phyloP scores from a whole-genome alignment of 2,888 invertebrate genomes.

The Tromatobia lineatoria region DNA sequence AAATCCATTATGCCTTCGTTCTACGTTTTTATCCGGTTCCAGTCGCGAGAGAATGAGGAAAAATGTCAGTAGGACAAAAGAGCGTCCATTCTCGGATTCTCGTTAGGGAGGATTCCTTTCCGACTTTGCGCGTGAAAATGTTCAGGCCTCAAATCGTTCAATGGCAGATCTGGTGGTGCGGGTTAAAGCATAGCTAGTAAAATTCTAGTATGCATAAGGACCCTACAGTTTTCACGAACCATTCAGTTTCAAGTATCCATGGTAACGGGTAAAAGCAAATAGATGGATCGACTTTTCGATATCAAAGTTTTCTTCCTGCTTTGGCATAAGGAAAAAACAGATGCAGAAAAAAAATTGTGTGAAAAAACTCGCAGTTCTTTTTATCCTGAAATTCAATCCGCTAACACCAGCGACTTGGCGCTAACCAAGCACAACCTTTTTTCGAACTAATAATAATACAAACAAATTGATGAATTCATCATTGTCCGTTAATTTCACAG shows the following conservation, averaged over 20 bases:
- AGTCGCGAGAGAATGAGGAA: constrained; percentile 12
- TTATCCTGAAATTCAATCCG: too few relatives aligned
- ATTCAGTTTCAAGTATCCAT: neutral
- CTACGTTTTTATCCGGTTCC: constrained; percentile 25
- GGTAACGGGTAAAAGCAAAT: neutral
- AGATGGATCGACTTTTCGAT: neutral
- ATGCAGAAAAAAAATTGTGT: too few relatives aligned
- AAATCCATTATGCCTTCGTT: constrained; percentile 40
- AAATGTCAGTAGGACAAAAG: constrained; percentile 44
- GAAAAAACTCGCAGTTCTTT: too few relatives aligned
- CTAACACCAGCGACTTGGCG: too few relatives aligned
- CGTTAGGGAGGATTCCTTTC: constrained; percentile 32
- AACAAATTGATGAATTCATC: too few relatives aligned
- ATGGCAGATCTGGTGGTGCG: neutral
- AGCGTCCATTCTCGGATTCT: constrained; percentile 27
- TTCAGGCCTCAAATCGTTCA: neutral
- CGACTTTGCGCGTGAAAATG: neutral
- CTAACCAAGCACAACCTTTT: too few relatives aligned
- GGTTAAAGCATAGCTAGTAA: neutral
- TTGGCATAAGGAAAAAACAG: neutral
- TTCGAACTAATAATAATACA: too few relatives aligned
- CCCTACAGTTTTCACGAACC: neutral
- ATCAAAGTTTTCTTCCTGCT: neutral
- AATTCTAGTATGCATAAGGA: neutral
- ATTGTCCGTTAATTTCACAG: too few relatives aligned